These are phyloP conservation scores for Cinclus cinclus DNA, from an alignment of 2,113 vertebrate species.

Conservation along the genomic window DNA sequence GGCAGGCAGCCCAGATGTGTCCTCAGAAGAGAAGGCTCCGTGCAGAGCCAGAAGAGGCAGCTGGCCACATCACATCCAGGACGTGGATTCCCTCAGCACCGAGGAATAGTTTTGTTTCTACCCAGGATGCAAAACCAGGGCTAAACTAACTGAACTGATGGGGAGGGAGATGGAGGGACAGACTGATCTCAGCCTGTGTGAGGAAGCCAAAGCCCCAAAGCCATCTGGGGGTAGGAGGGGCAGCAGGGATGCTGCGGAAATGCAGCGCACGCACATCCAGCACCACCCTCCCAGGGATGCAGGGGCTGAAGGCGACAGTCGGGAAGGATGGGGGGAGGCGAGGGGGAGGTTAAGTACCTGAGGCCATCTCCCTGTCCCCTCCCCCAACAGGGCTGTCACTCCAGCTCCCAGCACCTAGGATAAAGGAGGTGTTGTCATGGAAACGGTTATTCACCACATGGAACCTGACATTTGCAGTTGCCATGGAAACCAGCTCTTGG, in stretches of 20 bases:
- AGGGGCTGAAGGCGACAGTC: background rate
- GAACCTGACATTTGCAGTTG: conserved; percentile 83
- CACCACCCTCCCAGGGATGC: background rate
- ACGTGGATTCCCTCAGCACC: background rate
- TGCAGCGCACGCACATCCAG: background rate
- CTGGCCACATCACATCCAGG: background rate
- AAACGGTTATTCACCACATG: conserved; percentile 79
- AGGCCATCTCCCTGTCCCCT: conserved; percentile 33
- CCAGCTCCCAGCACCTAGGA: conserved; percentile 75
- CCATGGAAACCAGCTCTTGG: conserved; percentile 79
- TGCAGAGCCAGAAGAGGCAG: background rate
- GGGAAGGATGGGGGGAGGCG: background rate
- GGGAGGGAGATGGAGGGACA: background rate
- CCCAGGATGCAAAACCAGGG: background rate
- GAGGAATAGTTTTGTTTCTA: background rate
- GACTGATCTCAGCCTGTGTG: background rate
- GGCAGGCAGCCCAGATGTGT: conserved; percentile 25
- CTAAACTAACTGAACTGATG: conserved; percentile 24
- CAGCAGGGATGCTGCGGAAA: background rate
- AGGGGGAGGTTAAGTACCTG: conserved; percentile 20
- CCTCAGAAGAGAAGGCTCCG: background rate
- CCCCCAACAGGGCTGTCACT: conserved; percentile 63
- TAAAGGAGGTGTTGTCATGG: conserved; percentile 78
- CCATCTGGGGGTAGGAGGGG: background rate
- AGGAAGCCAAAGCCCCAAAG: background rate